A percentile compares a stretch with the other conserved stretches of the same genome.
phyloP scores from a whole-genome alignment of 2,113 vertebrate species.

The Dipodomys spectabilis region DNA sequence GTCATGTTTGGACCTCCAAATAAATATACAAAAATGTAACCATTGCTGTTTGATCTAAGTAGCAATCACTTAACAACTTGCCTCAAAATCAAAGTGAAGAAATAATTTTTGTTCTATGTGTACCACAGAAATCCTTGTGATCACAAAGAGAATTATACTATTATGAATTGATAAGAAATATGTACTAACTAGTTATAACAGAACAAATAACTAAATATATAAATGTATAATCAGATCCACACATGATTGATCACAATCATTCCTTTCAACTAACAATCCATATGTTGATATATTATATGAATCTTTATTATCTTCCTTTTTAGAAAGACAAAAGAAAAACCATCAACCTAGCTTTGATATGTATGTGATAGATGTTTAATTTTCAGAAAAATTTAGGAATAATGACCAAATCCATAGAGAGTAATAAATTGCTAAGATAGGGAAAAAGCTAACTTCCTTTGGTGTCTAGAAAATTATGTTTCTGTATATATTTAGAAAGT shows the following conservation, averaged over 20 bases:
- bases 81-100: neutral
- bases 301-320: neutral
- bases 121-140: neutral
- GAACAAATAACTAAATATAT: neutral
- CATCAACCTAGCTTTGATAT: constrained; percentile 27
- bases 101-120: neutral
- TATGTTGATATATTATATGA: neutral
- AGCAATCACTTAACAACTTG: neutral
- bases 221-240: neutral
- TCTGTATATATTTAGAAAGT: neutral
- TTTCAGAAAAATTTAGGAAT: constrained; percentile 70
- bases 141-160: neutral
- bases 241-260: neutral
- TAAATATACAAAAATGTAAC: constrained; percentile 35
- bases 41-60: neutral
- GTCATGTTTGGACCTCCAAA: neutral
- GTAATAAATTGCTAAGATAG: constrained; percentile 22
- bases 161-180: neutral
- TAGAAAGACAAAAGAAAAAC: constrained; percentile 43
- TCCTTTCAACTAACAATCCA: neutral
- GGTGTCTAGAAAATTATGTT: neutral
- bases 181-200: neutral
- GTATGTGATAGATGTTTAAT: constrained; percentile 53
- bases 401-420: constrained; percentile 9
- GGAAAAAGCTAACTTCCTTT: neutral